These are phyloP conservation scores for Bradypodion pumilum DNA, from an alignment of 2,797 vertebrate genomes.

Conservation along the genomic window DNA sequence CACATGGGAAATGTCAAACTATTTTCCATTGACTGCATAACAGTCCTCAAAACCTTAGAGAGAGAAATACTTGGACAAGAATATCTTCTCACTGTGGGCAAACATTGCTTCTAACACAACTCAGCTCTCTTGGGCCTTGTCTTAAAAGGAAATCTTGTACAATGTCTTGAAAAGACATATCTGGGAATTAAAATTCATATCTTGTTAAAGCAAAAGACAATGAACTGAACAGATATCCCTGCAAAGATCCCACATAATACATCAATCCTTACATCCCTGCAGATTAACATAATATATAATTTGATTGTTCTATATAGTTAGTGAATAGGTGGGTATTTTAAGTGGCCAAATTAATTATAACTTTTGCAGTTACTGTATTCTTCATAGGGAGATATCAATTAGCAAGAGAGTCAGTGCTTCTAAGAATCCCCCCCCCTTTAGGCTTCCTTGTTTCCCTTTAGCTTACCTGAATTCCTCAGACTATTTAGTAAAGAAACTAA, in stretches of 20 bases:
- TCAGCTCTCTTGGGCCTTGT: conserved; percentile 6
- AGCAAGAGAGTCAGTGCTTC: background rate
- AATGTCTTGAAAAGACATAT: conserved; percentile 10
- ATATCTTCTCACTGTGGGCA: conserved; percentile 5
- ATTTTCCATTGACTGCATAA: background rate
- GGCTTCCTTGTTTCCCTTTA: too few species aligned
- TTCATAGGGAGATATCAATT: background rate
- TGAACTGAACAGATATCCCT: conserved; percentile 1
- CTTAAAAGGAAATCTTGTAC: conserved; percentile 30
- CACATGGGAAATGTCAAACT: background rate
- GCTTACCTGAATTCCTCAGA: too few species aligned
- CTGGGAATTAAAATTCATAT: conserved; percentile 29
- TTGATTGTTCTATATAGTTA: background rate
- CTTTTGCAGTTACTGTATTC: background rate
- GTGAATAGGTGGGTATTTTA: background rate
- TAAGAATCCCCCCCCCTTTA: background rate
- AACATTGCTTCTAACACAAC: background rate
- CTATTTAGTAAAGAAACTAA: too few species aligned
- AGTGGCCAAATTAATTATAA: background rate
- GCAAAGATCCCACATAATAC: conserved; percentile 13
- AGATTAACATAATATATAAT: background rate
- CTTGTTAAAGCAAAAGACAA: conserved; percentile 28
- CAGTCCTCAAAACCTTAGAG: background rate
- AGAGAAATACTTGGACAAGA: background rate
- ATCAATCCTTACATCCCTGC: background rate